Evolutionary conservation across 1,140 invertebrate genomes (phyloP).

Genomic region (Drosophila kohkoa): DNA sequence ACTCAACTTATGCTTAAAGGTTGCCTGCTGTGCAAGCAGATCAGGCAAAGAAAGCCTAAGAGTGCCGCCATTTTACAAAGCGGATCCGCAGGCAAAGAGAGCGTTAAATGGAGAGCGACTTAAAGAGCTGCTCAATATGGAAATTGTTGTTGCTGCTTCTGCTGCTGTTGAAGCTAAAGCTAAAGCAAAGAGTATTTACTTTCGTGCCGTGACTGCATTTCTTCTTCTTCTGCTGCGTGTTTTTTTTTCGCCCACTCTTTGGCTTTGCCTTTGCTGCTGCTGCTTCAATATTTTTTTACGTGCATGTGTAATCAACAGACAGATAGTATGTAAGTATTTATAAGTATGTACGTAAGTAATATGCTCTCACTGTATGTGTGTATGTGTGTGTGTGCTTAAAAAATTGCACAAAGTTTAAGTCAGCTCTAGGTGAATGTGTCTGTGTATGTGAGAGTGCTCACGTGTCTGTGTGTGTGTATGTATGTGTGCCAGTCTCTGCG

Average conservation of each 20-base stretch:
- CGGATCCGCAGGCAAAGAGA: neutral
- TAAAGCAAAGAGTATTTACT: constrained; percentile 5
- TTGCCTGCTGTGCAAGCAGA: neutral
- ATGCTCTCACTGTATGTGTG: constrained; percentile 20
- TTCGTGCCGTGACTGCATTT: constrained; percentile 50
- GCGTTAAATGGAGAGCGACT: neutral
- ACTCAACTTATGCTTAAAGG: too few species aligned
- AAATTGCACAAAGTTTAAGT: constrained; percentile 56
- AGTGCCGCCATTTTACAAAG: neutral
- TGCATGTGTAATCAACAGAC: constrained; percentile 78
- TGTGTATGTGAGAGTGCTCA: constrained; percentile 21
- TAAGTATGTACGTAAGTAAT: constrained; percentile 73
- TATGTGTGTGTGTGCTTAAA: constrained; percentile 41
- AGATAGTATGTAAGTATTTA: constrained; percentile 53
- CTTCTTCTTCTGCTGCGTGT: neutral
- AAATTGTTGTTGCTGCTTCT: neutral
- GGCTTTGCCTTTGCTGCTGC: constrained; percentile 27
- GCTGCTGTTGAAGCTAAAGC: neutral
- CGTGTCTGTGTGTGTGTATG: constrained; percentile 28
- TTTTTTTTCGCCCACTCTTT: constrained; percentile 2
- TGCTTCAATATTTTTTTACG: constrained; percentile 65
- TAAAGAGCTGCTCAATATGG: neutral
- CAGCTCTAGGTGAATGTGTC: constrained; percentile 26
- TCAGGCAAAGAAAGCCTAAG: neutral
- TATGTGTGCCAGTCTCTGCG: constrained; percentile 35